A percentile compares a stretch with the other conserved stretches of the same genome.
Conservation (phyloP, 2,888 invertebrate genomes). For the Beris chalybata region DNA sequence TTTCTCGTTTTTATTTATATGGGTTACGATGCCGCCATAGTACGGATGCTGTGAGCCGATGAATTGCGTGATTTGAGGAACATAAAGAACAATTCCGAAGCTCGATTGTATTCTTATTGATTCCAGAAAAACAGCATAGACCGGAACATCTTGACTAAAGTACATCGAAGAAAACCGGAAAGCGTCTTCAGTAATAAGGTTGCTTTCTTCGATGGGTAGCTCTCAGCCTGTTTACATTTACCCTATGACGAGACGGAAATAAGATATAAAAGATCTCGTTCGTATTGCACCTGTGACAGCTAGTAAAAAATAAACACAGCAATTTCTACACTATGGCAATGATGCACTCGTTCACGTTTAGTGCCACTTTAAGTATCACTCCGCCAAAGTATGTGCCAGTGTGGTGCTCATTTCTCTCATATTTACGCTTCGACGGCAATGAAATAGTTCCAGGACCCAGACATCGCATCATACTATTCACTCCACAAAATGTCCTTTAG, state of each 20-base stretch:
- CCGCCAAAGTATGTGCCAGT: not conserved
- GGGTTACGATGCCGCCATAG: not conserved
- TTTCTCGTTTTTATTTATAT: not conserved
- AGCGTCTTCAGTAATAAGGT: too few relatives aligned
- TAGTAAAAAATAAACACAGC: not conserved
- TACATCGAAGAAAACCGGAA: too few relatives aligned
- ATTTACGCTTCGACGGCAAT: constrained; percentile 14
- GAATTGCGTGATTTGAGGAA: constrained; percentile 18
- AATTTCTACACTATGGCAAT: constrained; percentile 5
- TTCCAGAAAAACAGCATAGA: not conserved
- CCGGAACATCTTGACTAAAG: not conserved
- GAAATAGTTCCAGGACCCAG: constrained; percentile 3
- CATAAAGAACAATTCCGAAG: constrained; percentile 15
- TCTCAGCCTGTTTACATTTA: too few relatives aligned
- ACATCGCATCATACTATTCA: not conserved
- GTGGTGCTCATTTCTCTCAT: constrained; percentile 13
- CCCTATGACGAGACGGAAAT: not conserved
- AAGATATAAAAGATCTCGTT: not conserved
- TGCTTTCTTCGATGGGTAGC: too few relatives aligned
- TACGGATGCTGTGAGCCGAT: not conserved
- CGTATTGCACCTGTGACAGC: not conserved
- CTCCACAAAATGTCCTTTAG: not conserved
- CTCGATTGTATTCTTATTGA: not conserved
- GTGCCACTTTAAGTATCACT: constrained; percentile 8
- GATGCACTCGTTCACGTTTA: constrained; percentile 1